Evolutionary conservation across 2,888 invertebrate species (phyloP).

Genomic region (Cyaniris semiargus): DNA sequence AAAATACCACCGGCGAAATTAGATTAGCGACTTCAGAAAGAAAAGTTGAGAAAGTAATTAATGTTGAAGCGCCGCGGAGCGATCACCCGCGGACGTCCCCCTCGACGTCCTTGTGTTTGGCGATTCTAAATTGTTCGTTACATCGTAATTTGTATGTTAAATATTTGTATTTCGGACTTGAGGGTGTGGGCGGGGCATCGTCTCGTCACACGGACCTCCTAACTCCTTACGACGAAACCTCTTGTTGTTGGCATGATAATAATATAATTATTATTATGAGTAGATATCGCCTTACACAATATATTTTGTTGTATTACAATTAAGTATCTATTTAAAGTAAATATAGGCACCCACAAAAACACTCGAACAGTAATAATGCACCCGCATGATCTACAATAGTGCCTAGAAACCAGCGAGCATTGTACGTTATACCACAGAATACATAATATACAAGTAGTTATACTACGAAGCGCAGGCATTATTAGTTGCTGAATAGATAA

Average conservation of each 20-base stretch:
- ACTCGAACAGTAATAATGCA: too few species aligned
- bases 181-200: neutral
- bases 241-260: neutral
- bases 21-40: conserved; percentile 8
- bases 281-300: neutral
- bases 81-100: neutral
- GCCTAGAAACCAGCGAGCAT: too few species aligned
- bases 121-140: conserved; percentile 12
- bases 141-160: neutral
- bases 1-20: neutral
- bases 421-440: neutral
- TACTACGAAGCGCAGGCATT: neutral
- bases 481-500: neutral
- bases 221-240: neutral
- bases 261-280: too few species aligned
- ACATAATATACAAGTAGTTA: too few species aligned
- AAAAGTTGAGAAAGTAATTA: neutral
- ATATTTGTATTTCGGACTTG: neutral
- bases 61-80: neutral
- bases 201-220: neutral
- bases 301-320: too few species aligned
- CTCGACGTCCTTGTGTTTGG: neutral
- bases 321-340: too few species aligned
- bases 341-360: too few species aligned
- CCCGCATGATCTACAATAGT: too few species aligned